A percentile compares a stretch with the other conserved stretches of the same genome.
These are phyloP conservation scores for Ormyrus labotus DNA, from an alignment of 2,888 invertebrate genomes.

Conservation along the genomic window DNA sequence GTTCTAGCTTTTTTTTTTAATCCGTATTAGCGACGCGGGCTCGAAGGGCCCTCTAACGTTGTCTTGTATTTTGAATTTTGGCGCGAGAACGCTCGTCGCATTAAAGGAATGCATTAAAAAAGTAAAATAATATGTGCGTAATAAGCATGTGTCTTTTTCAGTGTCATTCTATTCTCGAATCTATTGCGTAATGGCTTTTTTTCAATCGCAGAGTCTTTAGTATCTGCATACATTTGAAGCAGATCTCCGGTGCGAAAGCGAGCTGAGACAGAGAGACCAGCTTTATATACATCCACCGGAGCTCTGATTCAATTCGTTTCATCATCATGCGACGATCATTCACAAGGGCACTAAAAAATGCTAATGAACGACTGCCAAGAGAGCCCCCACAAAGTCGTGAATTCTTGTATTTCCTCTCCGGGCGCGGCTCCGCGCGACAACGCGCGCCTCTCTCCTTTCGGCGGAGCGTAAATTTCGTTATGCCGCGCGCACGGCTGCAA, in stretches of 20 bases:
- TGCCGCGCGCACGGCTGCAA: background rate
- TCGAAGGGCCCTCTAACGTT: no score
- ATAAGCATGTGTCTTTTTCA: conserved; percentile 60
- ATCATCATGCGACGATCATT: conserved; percentile 49
- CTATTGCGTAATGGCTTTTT: conserved; percentile 62
- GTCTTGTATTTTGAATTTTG: no score
- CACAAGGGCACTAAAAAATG: conserved; percentile 47
- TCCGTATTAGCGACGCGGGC: no score
- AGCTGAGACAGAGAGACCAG: background rate
- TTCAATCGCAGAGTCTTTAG: conserved; percentile 52
- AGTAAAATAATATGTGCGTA: conserved; percentile 56
- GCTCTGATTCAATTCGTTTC: conserved; percentile 35
- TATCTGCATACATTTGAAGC: conserved; percentile 28
- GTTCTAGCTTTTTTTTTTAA: no score
- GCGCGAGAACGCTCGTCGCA: conserved; percentile 39
- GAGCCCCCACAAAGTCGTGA: conserved; percentile 14
- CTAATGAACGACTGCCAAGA: conserved; percentile 38
- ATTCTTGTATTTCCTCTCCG: background rate
- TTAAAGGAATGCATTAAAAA: conserved; percentile 52
- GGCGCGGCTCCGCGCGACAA: background rate
- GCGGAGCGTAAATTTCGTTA: conserved; percentile 17
- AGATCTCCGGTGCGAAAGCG: conserved; percentile 13
- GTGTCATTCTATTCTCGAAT: conserved; percentile 60
- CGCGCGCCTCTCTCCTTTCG: background rate
- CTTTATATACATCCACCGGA: background rate